Evolutionary conservation across 2,888 invertebrate species (phyloP).

Genomic region (Aricia artaxerxes): DNA sequence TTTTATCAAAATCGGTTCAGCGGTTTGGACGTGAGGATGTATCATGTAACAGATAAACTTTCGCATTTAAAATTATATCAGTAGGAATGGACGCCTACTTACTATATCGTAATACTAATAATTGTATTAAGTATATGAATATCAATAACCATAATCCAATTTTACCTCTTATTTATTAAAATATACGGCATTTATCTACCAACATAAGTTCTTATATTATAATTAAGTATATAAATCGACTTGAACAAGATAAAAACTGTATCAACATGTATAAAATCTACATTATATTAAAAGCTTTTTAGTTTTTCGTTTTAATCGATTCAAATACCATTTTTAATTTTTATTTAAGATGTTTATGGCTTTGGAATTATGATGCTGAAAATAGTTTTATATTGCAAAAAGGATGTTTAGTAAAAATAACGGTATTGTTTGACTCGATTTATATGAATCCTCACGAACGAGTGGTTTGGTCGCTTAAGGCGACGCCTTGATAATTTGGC

Average conservation of each 20-base stretch:
- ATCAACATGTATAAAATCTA: slow-evolving; percentile 16
- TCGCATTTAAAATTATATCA: too few relatives aligned
- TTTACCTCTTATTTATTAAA: slow-evolving; percentile 5
- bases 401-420: not conserved
- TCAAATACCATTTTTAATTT: not conserved
- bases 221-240: slow-evolving; percentile 13
- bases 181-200: not conserved
- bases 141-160: slow-evolving; percentile 1
- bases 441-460: too few relatives aligned
- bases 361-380: not conserved
- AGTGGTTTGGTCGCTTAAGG: too few relatives aligned
- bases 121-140: not conserved
- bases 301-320: slow-evolving; percentile 10
- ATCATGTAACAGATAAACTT: too few relatives aligned
- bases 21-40: too few relatives aligned
- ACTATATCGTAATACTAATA: not conserved
- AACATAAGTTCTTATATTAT: slow-evolving; percentile 21
- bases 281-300: slow-evolving; percentile 28
- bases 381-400: not conserved
- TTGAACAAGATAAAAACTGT: slow-evolving; percentile 14
- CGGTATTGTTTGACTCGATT: not conserved
- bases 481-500: too few relatives aligned
- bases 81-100: not conserved
- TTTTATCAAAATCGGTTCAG: too few relatives aligned
- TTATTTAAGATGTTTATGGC: not conserved